Percentiles rank a stretch among this genome's conserved stretches.
phyloP scores from a whole-genome alignment of 2,888 invertebrate species.

The Dynastes hyllus region DNA sequence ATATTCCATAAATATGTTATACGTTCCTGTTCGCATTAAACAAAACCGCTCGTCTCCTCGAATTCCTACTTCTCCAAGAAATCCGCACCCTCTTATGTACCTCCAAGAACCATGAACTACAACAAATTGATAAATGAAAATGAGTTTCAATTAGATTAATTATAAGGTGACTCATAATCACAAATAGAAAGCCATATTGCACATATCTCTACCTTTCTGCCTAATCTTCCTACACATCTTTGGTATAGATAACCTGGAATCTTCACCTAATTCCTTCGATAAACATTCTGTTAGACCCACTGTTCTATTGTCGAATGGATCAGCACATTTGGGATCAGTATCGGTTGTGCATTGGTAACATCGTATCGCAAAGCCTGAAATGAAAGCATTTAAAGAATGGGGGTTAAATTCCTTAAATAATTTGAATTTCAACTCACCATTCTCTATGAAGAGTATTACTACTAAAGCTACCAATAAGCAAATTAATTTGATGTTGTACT shows the following conservation, averaged over 20 bases:
- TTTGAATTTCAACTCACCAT: slow-evolving; percentile 35
- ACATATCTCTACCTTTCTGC: slow-evolving; percentile 82
- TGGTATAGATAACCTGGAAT: slow-evolving; percentile 82
- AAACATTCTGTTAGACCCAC: slow-evolving; percentile 85
- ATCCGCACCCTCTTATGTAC: slow-evolving; percentile 91
- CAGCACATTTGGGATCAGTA: slow-evolving; percentile 91
- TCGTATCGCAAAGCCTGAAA: slow-evolving; percentile 76
- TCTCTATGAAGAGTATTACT: slow-evolving; percentile 26
- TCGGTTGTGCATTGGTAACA: slow-evolving; percentile 95
- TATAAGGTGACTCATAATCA: background rate
- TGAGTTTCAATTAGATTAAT: slow-evolving; percentile 22
- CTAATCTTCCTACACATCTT: slow-evolving; percentile 94
- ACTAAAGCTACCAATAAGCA: slow-evolving; percentile 20
- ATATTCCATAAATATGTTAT: slow-evolving; percentile 95
- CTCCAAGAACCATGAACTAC: slow-evolving; percentile 91
- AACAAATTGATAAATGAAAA: slow-evolving; percentile 59
- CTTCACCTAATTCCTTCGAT: slow-evolving; percentile 70
- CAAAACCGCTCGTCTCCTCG: slow-evolving; percentile 93
- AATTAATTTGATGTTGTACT: slow-evolving; percentile 37
- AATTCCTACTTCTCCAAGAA: slow-evolving; percentile 92
- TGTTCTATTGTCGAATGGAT: slow-evolving; percentile 93
- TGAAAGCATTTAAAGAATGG: background rate
- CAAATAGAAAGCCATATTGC: background rate
- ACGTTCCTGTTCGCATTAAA: slow-evolving; percentile 91
- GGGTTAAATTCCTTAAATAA: background rate